These are phyloP conservation scores for Sinella curviseta DNA, from an alignment of 1,140 invertebrate genomes.

Conservation along the genomic window DNA sequence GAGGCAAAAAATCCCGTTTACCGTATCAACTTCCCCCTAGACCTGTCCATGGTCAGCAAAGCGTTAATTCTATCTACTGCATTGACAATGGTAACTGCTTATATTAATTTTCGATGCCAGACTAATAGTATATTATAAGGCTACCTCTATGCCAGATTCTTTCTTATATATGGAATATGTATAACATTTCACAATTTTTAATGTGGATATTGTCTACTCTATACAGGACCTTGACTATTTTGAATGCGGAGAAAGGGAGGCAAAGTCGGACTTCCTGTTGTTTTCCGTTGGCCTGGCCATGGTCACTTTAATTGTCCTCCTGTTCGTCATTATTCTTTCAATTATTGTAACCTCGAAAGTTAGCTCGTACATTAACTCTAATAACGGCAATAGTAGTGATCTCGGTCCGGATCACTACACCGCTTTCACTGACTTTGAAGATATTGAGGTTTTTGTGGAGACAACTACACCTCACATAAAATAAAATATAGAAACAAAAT, in stretches of 20 bases:
- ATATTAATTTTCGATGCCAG: background rate
- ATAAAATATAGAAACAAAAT: background rate
- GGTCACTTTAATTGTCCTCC: constrained; percentile 26
- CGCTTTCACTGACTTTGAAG: background rate
- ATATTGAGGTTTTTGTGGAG: background rate
- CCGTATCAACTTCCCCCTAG: constrained; percentile 29
- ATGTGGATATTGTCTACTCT: background rate
- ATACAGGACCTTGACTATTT: constrained; percentile 35
- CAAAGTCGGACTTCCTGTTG: constrained; percentile 33
- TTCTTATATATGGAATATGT: no score
- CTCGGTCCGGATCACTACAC: background rate
- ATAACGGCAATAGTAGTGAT: background rate
- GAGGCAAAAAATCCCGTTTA: constrained; percentile 30
- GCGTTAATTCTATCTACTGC: constrained; percentile 28
- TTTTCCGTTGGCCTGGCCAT: constrained; percentile 18
- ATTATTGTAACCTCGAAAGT: constrained; percentile 23
- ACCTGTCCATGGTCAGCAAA: constrained; percentile 29
- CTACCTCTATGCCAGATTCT: no score
- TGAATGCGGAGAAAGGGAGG: constrained; percentile 33
- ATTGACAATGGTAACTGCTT: constrained; percentile 29
- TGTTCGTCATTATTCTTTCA: constrained; percentile 34
- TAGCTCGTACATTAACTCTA: background rate
- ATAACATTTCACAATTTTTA: no score
- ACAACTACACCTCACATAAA: background rate
- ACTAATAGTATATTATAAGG: no score